Evolutionary conservation across 2,888 invertebrate species (phyloP), one percentile per base, ranked within the genome.

Genomic region (Tupiocoris notatus): DNA sequence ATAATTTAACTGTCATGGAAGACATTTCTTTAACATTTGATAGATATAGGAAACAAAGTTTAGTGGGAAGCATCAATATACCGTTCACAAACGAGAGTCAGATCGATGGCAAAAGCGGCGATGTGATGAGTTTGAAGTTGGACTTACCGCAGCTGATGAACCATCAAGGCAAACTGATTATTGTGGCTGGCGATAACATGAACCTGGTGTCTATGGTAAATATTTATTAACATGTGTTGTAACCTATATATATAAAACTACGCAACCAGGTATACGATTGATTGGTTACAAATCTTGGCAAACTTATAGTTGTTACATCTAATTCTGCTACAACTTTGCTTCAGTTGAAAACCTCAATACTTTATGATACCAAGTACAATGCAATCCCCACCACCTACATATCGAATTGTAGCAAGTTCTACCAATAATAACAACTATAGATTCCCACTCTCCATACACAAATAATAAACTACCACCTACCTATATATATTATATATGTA

Each of bases 51-150:
- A 89, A 93, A 81, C 92, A 92, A 74, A 90, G 92, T 78, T 88
- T 96, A 74, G 89, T 89, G 16, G 90, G 90, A 67, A 95, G 95
- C 83, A 88, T 96, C 70, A 96, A 95, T 85, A 90, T 97, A 82
- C 96, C 96, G 1, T 93, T 92, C 84, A 90, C 91, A 18, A 91
- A 95, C 0, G 89, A 90, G 78, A 86, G 92, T 68, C 89, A 89
- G 0, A 89, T 90, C 79, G 88, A 87, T 68, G 89, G 91, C 80
- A 83, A 83, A 25, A 84, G 93, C 6, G 91, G 92, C 79, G 88
- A 90, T 16, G 90, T 93, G 12, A 12, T 12, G 39, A 84, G 89
- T 1, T 87, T 89, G 18, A 88, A 90, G 74, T 84, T 88, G 67
- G 87, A 87, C 76, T 85, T 86, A 3, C 84, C 87, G 12, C 84